Evolutionary conservation across 2,888 invertebrate genomes (phyloP).

Genomic region (Mystacides longicornis): DNA sequence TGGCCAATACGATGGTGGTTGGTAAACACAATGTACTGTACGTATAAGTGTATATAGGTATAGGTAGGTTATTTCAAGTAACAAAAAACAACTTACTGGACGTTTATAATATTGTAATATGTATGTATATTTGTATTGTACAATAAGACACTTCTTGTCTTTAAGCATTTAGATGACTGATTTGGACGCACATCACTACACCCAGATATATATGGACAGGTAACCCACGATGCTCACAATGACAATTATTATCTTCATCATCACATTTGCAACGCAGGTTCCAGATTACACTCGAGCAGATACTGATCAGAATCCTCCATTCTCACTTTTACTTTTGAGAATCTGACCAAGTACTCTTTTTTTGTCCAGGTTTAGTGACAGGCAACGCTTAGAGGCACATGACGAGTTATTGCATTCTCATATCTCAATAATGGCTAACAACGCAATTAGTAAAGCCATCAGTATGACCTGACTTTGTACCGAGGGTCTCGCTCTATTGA

Average conservation of each 20-base stretch:
- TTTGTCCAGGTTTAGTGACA: conserved; percentile 43
- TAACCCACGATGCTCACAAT: conserved; percentile 21
- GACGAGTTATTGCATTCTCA: conserved; percentile 54
- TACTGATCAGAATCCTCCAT: conserved; percentile 20
- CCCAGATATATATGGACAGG: conserved; percentile 15
- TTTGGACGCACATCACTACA: conserved; percentile 22
- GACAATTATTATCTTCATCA: conserved; percentile 5
- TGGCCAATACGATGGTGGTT: too few relatives aligned
- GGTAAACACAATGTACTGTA: too few relatives aligned
- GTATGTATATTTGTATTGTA: not conserved
- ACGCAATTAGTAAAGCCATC: conserved; percentile 24
- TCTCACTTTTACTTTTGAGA: not conserved
- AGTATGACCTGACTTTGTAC: conserved; percentile 21
- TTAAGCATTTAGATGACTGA: not conserved
- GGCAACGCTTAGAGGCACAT: conserved; percentile 47
- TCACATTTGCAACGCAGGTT: conserved; percentile 21
- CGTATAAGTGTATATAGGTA: too few relatives aligned
- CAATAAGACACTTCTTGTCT: conserved; percentile 16
- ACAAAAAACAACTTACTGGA: too few relatives aligned
- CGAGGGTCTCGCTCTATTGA: conserved; percentile 23
- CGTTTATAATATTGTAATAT: too few relatives aligned
- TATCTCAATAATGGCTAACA: conserved; percentile 16
- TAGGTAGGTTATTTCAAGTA: too few relatives aligned
- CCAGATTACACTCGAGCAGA: conserved; percentile 20
- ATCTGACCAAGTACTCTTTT: conserved; percentile 34